A percentile compares a stretch with the other conserved stretches of the same genome.
Evolutionary conservation across 2,113 vertebrate species (phyloP).

Genomic region (Tetrax tetrax): DNA sequence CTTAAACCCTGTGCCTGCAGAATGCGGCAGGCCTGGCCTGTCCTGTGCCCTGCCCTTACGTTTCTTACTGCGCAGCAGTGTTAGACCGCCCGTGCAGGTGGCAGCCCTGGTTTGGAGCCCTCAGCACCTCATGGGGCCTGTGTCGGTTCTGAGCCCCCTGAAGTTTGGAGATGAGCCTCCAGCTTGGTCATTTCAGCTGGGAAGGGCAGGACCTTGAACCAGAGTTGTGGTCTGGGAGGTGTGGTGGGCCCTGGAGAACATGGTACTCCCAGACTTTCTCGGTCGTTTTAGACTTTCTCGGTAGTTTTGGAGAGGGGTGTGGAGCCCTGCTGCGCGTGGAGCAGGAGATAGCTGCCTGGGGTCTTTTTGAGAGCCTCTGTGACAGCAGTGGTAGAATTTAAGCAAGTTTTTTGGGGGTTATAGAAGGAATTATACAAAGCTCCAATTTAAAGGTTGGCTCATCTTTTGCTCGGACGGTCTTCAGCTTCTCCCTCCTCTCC

Average conservation of each 20-base stretch:
- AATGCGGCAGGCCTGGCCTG: neutral
- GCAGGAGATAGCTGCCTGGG: neutral
- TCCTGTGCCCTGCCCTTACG: accelerated
- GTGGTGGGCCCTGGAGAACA: accelerated
- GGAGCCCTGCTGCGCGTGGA: neutral
- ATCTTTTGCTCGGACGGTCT: accelerated
- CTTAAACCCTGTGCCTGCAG: neutral
- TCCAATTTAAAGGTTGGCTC: neutral
- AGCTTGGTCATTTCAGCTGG: accelerated
- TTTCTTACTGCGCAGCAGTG: accelerated
- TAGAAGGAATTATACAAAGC: too few relatives aligned
- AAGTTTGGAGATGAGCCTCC: neutral
- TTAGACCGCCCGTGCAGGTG: neutral
- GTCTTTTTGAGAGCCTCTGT: neutral
- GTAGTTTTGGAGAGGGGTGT: neutral
- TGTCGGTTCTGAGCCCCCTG: neutral
- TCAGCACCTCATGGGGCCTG: neutral
- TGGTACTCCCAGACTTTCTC: accelerated
- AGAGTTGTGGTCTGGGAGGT: neutral
- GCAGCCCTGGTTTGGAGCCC: neutral
- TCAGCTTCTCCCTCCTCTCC: neutral
- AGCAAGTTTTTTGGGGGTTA: neutral
- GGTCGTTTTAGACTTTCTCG: neutral
- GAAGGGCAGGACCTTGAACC: neutral
- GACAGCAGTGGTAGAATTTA: neutral